Conservation (phyloP, 2,888 invertebrate genomes). For the Tipula unca region DNA sequence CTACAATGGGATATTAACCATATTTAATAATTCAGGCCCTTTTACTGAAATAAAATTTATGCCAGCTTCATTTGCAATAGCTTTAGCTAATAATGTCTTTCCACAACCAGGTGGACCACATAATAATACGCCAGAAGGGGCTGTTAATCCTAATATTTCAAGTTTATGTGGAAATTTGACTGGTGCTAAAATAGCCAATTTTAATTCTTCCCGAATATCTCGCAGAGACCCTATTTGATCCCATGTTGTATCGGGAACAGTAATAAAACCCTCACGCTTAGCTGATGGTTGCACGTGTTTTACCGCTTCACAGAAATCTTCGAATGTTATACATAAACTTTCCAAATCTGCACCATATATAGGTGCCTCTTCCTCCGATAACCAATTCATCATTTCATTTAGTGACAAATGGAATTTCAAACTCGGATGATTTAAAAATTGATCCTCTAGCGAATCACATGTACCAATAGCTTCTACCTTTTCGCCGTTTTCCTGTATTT, state of each 20-base stretch:
- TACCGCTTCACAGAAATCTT: slow-evolving; percentile 70
- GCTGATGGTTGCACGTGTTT: slow-evolving; percentile 84
- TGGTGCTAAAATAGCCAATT: slow-evolving; percentile 86
- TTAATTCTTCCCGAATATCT: slow-evolving; percentile 80
- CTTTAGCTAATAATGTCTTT: slow-evolving; percentile 95
- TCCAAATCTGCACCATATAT: slow-evolving; percentile 54
- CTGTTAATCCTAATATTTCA: slow-evolving; percentile 64
- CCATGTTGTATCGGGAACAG: slow-evolving; percentile 96
- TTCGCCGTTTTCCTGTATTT: slow-evolving; percentile 24
- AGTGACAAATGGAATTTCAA: slow-evolving; percentile 33
- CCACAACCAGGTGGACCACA: slow-evolving; percentile 97
- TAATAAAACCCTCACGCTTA: slow-evolving; percentile 94
- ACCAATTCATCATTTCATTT: slow-evolving; percentile 53
- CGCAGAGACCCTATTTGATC: slow-evolving; percentile 88
- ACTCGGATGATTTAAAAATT: not conserved
- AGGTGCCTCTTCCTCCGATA: slow-evolving; percentile 55
- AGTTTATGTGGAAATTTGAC: slow-evolving; percentile 79
- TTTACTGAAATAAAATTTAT: slow-evolving; percentile 98
- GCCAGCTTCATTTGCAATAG: slow-evolving; percentile 96
- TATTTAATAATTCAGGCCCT: slow-evolving; percentile 94
- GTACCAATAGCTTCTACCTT: not conserved
- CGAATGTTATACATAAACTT: slow-evolving; percentile 58
- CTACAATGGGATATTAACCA: slow-evolving; percentile 51
- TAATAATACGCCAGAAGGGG: slow-evolving; percentile 83
- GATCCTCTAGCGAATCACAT: not conserved